Conservation (phyloP, 1,140 invertebrate genomes). For the Drosophila sproati region DNA sequence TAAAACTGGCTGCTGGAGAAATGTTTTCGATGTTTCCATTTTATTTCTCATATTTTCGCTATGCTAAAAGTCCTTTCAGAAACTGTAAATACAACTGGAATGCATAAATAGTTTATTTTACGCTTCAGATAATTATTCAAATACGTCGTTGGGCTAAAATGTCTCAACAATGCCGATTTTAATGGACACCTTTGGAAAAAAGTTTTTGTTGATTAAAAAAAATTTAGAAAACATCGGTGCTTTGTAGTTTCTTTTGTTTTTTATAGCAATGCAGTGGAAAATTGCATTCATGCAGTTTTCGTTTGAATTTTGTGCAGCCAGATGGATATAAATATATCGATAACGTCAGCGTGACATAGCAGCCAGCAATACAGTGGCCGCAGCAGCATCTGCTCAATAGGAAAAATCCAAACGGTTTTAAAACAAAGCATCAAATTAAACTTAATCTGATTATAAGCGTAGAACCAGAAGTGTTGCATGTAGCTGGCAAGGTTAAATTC, state of each 20-base stretch:
- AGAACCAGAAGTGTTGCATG: constrained; percentile 4
- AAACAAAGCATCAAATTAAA: constrained; percentile 16
- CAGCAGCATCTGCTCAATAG: constrained; percentile 9
- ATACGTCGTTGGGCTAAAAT: too few species aligned
- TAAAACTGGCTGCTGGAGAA: neutral
- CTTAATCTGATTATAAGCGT: neutral
- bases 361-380: constrained; percentile 14
- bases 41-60: too few species aligned
- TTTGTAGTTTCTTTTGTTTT: too few species aligned
- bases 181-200: too few species aligned
- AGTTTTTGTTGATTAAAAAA: too few species aligned
- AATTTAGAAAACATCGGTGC: too few species aligned
- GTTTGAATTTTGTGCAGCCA: neutral
- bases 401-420: constrained; percentile 24
- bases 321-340: constrained; percentile 21
- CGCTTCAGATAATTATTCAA: neutral
- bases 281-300: neutral
- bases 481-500: constrained; percentile 20
- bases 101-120: neutral
- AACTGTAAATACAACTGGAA: neutral
- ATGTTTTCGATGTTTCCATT: too few species aligned
- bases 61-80: too few species aligned
- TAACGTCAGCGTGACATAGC: constrained; percentile 28
- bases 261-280: neutral
- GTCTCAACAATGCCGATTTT: too few species aligned